Evolutionary conservation across 2,888 invertebrate genomes (phyloP).

Genomic region (Amphiduros pacificus): DNA sequence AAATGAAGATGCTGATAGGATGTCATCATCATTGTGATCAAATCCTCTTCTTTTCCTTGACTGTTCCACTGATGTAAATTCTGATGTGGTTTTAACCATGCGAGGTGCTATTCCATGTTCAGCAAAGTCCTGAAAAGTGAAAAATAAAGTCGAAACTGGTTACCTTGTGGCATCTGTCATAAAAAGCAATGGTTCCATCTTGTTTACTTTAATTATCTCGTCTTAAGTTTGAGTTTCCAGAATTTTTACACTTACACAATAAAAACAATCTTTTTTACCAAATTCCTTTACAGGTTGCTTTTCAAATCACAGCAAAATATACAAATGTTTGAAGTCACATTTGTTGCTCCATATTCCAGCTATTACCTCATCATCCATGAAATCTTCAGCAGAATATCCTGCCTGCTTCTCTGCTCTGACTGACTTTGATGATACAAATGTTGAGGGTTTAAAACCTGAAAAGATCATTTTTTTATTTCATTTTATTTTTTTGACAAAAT

Average conservation of each 20-base stretch:
- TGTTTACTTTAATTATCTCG: no score
- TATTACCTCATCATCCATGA: slow-evolving; percentile 90
- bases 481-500: no score
- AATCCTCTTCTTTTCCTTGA: slow-evolving; percentile 13
- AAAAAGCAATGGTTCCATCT: no score
- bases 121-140: slow-evolving; percentile 73
- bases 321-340: no score
- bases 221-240: no score
- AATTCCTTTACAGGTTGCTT: no score
- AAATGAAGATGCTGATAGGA: neutral
- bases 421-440: slow-evolving; percentile 84
- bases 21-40: neutral
- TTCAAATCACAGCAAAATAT: no score
- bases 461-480: slow-evolving; percentile 1
- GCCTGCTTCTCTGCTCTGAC: slow-evolving; percentile 67
- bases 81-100: slow-evolving; percentile 76
- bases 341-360: no score
- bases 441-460: slow-evolving; percentile 85
- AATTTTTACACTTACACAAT: no score
- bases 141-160: neutral
- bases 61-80: slow-evolving; percentile 64
- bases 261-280: no score
- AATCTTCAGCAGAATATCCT: slow-evolving; percentile 81
- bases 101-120: slow-evolving; percentile 95
- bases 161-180: no score